phyloP scores from a whole-genome alignment of 2,888 invertebrate species.

The Smittia sp. region DNA sequence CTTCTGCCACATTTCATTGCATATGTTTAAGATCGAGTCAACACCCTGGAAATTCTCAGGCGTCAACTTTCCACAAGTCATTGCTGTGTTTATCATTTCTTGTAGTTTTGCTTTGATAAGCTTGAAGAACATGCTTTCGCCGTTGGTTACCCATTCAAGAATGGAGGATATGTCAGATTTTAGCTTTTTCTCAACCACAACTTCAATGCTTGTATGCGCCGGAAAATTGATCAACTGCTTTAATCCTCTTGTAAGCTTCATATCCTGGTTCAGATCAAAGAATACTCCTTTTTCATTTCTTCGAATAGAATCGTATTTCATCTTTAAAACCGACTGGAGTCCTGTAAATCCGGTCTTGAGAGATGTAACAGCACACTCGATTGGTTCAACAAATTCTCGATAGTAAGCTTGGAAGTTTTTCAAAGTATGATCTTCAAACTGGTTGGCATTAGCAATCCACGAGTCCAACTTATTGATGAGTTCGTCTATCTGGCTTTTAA shows the following conservation, averaged over 20 bases:
- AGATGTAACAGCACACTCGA: conserved; percentile 66
- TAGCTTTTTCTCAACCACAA: neutral
- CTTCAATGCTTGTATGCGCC: conserved; percentile 32
- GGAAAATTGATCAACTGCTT: conserved; percentile 50
- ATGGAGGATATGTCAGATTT: conserved; percentile 43
- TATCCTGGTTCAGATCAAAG: conserved; percentile 45
- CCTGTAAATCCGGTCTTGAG: conserved; percentile 63
- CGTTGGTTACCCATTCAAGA: conserved; percentile 47
- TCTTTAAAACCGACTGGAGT: conserved; percentile 57
- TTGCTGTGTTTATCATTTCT: conserved; percentile 64
- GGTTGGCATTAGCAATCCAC: conserved; percentile 51
- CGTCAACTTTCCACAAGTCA: conserved; percentile 55
- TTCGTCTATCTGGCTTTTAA: conserved; percentile 13
- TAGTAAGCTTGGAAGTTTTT: conserved; percentile 63
- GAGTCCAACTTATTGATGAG: conserved; percentile 45
- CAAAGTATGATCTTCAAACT: conserved; percentile 52
- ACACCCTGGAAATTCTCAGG: conserved; percentile 55
- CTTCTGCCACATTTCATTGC: conserved; percentile 72
- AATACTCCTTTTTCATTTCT: conserved; percentile 38
- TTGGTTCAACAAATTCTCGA: conserved; percentile 73
- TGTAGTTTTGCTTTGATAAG: conserved; percentile 67
- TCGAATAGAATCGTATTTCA: conserved; percentile 46
- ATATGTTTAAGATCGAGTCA: conserved; percentile 58
- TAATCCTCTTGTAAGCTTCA: conserved; percentile 46
- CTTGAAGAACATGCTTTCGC: conserved; percentile 53